A percentile compares a stretch with the other conserved stretches of the same genome.
Conservation (phyloP, 2,113 vertebrate species). For the Xenus cinereus region DNA sequence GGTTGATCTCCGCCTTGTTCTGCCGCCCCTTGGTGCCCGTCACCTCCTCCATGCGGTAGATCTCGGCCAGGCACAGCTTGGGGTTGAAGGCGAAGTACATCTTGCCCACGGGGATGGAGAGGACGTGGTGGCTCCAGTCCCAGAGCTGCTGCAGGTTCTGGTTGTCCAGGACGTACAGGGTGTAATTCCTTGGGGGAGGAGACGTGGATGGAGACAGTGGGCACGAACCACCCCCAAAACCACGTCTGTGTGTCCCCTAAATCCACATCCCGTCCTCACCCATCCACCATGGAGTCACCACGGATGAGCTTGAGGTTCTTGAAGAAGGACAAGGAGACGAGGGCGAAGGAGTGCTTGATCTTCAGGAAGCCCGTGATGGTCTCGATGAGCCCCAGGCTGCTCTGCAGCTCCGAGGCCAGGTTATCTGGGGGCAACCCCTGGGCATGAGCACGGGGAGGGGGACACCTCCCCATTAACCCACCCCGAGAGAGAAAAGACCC, state of each 20-base stretch:
- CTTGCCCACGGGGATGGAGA: constrained; percentile 78
- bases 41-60: constrained; percentile 78
- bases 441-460: fast-evolving
- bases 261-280: constrained; percentile 49
- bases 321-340: constrained; percentile 80
- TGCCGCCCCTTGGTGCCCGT: constrained; percentile 80
- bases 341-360: constrained; percentile 82
- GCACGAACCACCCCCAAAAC: neutral
- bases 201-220: fast-evolving
- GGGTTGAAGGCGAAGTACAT: constrained; percentile 85
- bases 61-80: constrained; percentile 79
- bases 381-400: constrained; percentile 78
- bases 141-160: constrained; percentile 82
- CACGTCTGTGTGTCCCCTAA: fast-evolving
- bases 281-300: constrained; percentile 80
- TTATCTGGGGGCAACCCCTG: constrained; percentile 60
- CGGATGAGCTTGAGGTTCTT: constrained; percentile 82
- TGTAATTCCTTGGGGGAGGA: constrained; percentile 76
- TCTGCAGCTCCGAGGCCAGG: constrained; percentile 73
- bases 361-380: constrained; percentile 84
- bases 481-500: neutral
- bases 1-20: constrained; percentile 84
- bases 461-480: neutral
- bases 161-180: constrained; percentile 81
- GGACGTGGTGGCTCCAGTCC: constrained; percentile 72